phyloP scores from a whole-genome alignment of 2,888 invertebrate genomes.

The Pyrochroa serraticornis region DNA sequence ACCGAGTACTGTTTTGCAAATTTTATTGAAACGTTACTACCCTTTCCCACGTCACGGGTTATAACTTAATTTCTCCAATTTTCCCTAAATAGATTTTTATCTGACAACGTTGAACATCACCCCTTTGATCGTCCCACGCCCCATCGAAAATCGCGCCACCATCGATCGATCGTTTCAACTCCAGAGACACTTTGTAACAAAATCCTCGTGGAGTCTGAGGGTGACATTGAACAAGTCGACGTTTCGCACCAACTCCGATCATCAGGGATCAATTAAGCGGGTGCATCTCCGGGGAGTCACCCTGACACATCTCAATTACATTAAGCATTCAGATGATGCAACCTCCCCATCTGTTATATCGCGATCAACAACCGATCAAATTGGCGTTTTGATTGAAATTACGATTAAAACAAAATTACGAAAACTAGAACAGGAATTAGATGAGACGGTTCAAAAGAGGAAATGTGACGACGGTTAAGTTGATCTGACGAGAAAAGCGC shows the following conservation, averaged over 20 bases:
- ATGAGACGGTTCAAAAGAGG: constrained; percentile 4
- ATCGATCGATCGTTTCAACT: constrained; percentile 15
- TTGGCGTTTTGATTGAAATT: no score
- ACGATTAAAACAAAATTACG: constrained; percentile 2
- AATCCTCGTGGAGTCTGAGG: constrained; percentile 51
- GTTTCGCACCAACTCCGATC: constrained; percentile 53
- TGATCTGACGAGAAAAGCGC: constrained; percentile 52
- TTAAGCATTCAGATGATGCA: constrained; percentile 18
- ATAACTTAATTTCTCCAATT: no score
- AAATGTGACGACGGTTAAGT: constrained; percentile 44
- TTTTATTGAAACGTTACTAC: no score
- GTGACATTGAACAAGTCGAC: constrained; percentile 38
- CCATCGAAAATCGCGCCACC: background rate
- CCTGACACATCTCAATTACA: constrained; percentile 20
- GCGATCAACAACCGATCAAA: background rate
- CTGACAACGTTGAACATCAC: no score
- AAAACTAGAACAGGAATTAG: background rate
- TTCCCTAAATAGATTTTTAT: no score
- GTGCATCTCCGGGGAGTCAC: constrained; percentile 12
- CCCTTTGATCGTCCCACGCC: no score
- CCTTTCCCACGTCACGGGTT: no score
- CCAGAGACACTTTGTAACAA: constrained; percentile 48
- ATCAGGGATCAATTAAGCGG: constrained; percentile 56
- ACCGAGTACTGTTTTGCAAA: no score
- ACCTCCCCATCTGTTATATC: constrained; percentile 15